Conservation (phyloP, 2,113 vertebrate species). For the Sciurus niger region DNA sequence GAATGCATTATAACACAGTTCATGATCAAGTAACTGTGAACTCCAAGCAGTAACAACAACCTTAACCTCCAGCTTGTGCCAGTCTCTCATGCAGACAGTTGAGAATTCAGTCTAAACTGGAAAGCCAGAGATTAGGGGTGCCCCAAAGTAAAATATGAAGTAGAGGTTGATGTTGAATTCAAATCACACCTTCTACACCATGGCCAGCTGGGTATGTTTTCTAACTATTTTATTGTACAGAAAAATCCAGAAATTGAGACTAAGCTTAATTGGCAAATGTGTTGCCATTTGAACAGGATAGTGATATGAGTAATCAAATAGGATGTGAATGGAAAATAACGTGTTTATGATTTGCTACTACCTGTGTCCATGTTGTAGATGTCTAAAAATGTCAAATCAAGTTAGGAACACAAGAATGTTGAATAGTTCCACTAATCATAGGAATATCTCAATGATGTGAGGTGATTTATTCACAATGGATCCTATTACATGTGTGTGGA, state of each 20-base stretch:
- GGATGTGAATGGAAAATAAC: not conserved
- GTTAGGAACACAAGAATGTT: not conserved
- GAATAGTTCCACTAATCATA: not conserved
- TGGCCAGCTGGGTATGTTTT: not conserved
- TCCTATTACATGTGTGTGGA: not conserved
- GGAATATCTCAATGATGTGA: not conserved
- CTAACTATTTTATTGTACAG: not conserved
- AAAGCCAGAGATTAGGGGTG: not conserved
- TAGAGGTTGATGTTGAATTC: not conserved
- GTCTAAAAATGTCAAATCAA: not conserved
- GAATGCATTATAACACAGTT: not conserved
- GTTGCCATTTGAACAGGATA: not conserved
- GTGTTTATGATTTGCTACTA: not conserved
- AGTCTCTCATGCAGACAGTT: not conserved
- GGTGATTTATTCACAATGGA: not conserved
- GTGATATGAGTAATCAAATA: not conserved
- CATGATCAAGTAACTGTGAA: not conserved
- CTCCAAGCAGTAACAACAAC: not conserved
- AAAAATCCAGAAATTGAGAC: not conserved
- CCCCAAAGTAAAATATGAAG: not conserved
- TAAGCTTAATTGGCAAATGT: not conserved
- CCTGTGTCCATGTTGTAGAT: not conserved
- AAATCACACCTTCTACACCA: not conserved
- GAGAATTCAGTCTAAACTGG: not conserved
- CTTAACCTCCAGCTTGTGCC: not conserved